These are phyloP conservation scores for Emberiza fucata DNA, from an alignment of 2,113 vertebrate genomes.

Conservation along the genomic window DNA sequence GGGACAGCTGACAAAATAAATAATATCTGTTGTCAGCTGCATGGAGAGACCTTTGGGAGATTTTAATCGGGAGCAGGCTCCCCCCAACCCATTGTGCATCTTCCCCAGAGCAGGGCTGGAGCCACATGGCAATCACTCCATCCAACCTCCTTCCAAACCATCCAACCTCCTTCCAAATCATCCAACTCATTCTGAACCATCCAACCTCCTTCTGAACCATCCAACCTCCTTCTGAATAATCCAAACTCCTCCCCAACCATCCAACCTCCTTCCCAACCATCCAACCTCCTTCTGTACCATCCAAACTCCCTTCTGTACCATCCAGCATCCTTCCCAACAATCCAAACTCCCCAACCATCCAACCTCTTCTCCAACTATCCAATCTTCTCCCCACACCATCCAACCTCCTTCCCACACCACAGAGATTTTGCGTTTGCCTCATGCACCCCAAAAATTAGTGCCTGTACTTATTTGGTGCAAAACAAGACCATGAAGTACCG, in stretches of 20 bases:
- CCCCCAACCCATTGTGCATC: neutral
- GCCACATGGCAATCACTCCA: accelerated
- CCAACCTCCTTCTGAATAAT: neutral
- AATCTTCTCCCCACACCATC: accelerated
- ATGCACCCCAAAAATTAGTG: accelerated
- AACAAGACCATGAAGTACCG: accelerated
- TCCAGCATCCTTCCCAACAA: neutral
- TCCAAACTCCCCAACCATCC: neutral
- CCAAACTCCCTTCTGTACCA: too few relatives aligned
- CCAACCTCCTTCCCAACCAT: neutral
- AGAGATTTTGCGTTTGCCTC: neutral
- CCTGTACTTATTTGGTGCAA: neutral
- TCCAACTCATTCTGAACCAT: neutral
- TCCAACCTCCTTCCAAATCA: neutral
- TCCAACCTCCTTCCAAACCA: neutral
- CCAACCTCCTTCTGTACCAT: neutral
- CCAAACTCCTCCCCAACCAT: neutral
- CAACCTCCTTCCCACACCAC: neutral
- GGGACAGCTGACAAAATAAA: conserved; percentile 15
- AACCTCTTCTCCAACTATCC: neutral
- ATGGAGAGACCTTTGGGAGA: neutral
- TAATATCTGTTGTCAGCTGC: neutral
- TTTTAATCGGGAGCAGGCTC: conserved; percentile 29
- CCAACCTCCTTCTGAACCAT: neutral
- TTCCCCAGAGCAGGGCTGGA: neutral